phyloP scores from a whole-genome alignment of 2,113 vertebrate genomes.

The Gracilinanus agilis region DNA sequence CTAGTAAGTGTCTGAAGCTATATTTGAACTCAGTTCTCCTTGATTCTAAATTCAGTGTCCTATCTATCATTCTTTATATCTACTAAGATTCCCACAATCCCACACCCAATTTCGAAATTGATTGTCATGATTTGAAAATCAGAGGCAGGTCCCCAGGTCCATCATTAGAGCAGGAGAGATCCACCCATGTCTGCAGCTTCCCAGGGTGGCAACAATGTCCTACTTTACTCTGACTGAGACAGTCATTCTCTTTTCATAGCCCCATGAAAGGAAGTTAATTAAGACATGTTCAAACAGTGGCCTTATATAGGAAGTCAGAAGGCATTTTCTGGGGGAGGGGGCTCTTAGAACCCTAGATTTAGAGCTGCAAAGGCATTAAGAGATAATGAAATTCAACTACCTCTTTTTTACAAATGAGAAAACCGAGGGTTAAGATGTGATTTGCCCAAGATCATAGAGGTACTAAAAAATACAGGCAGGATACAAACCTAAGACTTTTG shows the following conservation, averaged over 20 bases:
- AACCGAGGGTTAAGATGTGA: not conserved
- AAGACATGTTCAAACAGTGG: not conserved
- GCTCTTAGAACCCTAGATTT: not conserved
- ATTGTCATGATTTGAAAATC: constrained; percentile 7
- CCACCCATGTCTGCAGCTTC: not conserved
- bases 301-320: not conserved
- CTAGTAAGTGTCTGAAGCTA: not conserved
- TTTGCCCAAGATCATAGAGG: not conserved
- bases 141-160: not conserved
- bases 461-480: not conserved
- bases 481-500: not conserved
- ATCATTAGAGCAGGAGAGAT: not conserved
- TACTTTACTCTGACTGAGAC: not conserved
- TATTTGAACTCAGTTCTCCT: not conserved
- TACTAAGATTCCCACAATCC: not conserved
- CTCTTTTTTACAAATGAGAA: not conserved
- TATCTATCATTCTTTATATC: not conserved
- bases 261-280: not conserved
- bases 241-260: not conserved
- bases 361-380: not conserved
- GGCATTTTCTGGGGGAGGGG: not conserved
- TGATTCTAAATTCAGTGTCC: not conserved
- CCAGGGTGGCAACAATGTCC: not conserved
- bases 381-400: not conserved
- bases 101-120: not conserved